Conservation (phyloP, 2,888 invertebrate genomes). For the Sesamia inferens region DNA sequence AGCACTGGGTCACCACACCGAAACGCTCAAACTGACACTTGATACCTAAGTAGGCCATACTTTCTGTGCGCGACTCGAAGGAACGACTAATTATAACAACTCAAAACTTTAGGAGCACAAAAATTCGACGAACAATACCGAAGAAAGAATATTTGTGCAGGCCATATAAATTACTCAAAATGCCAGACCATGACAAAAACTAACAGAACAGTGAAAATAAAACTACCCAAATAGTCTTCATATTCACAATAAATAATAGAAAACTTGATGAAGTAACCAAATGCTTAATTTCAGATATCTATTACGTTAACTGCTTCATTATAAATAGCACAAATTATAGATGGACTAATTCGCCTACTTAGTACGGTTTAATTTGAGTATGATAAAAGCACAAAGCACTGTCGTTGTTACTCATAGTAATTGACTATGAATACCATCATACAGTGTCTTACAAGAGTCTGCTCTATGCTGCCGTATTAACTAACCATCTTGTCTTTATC, state of each 20-base stretch:
- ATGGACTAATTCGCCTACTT: not conserved
- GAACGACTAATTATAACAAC: not conserved
- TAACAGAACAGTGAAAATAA: too few relatives aligned
- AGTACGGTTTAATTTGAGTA: not conserved
- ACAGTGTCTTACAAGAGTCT: not conserved
- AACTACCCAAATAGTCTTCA: too few relatives aligned
- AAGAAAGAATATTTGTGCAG: too few relatives aligned
- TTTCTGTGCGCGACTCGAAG: not conserved
- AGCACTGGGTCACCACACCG: conserved; percentile 42
- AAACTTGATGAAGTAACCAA: too few relatives aligned
- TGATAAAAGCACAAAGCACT: not conserved
- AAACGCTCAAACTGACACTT: conserved; percentile 11
- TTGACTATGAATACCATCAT: not conserved
- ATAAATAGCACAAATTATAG: not conserved
- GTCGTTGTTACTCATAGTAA: not conserved
- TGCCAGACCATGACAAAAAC: too few relatives aligned
- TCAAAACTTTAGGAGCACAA: too few relatives aligned
- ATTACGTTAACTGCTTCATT: not conserved
- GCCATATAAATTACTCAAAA: too few relatives aligned
- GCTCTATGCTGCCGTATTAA: conserved; percentile 6
- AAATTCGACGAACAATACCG: too few relatives aligned
- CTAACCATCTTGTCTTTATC: conserved; percentile 3
- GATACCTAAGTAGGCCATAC: conserved; percentile 16
- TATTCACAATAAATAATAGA: too few relatives aligned
- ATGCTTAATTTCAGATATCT: not conserved